phyloP scores from a whole-genome alignment of 2,113 vertebrate species.

The Megalops atlanticus region DNA sequence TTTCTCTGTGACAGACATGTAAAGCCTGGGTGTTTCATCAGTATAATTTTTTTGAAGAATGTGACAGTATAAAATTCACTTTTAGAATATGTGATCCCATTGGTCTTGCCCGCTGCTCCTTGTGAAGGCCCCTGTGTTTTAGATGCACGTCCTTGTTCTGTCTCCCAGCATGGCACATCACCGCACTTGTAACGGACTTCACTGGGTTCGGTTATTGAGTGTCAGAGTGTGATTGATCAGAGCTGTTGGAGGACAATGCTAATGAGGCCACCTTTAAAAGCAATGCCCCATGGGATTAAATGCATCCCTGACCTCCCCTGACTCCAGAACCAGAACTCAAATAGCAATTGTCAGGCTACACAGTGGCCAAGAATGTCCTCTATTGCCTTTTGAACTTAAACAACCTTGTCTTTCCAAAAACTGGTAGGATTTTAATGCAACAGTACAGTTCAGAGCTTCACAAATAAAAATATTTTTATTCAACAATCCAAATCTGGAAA shows the following conservation, averaged over 20 bases:
- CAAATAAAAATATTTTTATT: too few species aligned
- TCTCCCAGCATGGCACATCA: not conserved
- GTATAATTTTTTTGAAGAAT: not conserved
- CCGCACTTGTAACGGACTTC: not conserved
- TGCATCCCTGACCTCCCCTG: not conserved
- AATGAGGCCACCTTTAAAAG: not conserved
- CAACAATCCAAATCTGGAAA: not conserved
- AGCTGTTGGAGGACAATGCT: not conserved
- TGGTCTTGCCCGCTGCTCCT: not conserved
- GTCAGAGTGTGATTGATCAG: constrained; percentile 6
- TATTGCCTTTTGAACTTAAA: not conserved
- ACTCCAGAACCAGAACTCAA: not conserved
- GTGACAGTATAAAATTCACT: too few species aligned
- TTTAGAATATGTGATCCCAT: not conserved
- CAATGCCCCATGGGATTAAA: not conserved
- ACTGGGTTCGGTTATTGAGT: not conserved
- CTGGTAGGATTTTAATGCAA: too few species aligned
- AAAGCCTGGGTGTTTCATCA: not conserved
- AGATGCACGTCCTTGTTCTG: not conserved
- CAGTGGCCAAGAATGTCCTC: not conserved
- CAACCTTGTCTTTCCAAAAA: too few species aligned
- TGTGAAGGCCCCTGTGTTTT: not conserved
- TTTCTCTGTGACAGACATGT: not conserved
- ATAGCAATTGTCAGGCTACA: not conserved
- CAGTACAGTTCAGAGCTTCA: too few species aligned